Evolutionary conservation across 1,140 invertebrate species (phyloP), one percentile per base, ranked within the genome.

Genomic region (Psix sp.): DNA sequence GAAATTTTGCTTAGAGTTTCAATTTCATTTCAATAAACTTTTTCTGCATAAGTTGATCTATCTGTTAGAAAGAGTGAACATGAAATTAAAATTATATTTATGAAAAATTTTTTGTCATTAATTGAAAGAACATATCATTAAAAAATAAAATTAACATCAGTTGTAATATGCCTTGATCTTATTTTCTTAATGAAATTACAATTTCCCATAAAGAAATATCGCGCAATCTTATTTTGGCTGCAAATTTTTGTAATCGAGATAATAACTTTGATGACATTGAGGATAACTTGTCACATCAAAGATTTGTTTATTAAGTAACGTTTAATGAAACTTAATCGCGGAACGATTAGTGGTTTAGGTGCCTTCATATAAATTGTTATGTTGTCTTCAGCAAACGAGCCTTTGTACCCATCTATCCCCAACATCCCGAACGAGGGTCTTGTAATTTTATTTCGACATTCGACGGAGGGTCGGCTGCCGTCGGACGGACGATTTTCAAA

Each of bases 381-480:
- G 77, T 81, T 68, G 80, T 84, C 75, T 81, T 83, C 80, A 48
- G 67, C 80, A 82, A 86, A 82, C 81, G 83, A 86, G 82, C 80
- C 83, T 86, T 84, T 86, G 82, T 86, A 76, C 77, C 68, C 67
- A 21, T 49, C 76, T 76, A 51, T 71, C 67, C 67, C 78, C 72
- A 70, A 74, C 66, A 62, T 75, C 62, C 56, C 45, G 62, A 74
- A 54, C 76, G 80, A 86, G 85, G 86, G 85, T 86, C 80, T 81
- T 77, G 81, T 87, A 87, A 87, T 87, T 87, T 87, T 84, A 87
- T 87, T 87, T 87, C 77, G 80, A 83, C 81, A 80, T 86, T 84
- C 84, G 84, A 84, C 85, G 85, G 84, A 86, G 86, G 84, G 86
- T 86, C 80, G 84, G 73, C 78, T 80, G 82, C 82, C 83, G 83